Conservation (phyloP, 2,797 vertebrate genomes). For the Florisuga fusca region DNA sequence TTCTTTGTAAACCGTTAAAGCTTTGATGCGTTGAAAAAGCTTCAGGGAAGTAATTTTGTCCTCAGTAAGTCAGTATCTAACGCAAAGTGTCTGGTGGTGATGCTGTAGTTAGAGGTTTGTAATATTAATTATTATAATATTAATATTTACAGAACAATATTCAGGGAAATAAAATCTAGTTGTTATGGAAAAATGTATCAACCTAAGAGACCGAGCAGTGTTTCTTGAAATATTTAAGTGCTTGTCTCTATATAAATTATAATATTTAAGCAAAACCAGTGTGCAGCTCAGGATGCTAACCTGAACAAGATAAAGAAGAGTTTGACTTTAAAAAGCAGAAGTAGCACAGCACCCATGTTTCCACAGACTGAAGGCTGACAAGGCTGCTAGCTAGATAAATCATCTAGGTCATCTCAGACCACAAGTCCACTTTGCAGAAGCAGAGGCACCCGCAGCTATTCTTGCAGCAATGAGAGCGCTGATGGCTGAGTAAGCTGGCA, state of each 20-base stretch:
- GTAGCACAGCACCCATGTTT: not conserved
- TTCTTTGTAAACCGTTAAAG: not conserved
- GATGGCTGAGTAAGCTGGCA: not conserved
- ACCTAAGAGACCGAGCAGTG: not conserved
- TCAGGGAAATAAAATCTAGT: not conserved
- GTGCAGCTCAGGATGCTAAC: not conserved
- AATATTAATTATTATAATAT: not conserved
- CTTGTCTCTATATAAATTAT: not conserved
- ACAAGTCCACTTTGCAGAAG: not conserved
- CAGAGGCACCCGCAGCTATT: not conserved
- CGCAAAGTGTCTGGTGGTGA: not conserved
- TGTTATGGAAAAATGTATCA: not conserved
- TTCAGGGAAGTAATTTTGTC: not conserved
- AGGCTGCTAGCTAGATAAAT: not conserved
- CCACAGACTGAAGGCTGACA: not conserved
- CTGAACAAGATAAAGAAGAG: not conserved
- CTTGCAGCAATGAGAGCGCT: not conserved
- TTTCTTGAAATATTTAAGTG: not conserved
- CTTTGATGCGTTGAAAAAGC: not conserved
- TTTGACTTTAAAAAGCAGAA: not conserved
- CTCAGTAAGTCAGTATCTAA: not conserved
- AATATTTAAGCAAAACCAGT: not conserved
- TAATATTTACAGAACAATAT: not conserved
- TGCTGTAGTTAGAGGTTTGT: not conserved
- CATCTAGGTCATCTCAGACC: not conserved